A percentile compares a stretch with the other conserved stretches of the same genome.
phyloP scores from a whole-genome alignment of 2,113 vertebrate genomes.

The Gorsachius goisagi region DNA sequence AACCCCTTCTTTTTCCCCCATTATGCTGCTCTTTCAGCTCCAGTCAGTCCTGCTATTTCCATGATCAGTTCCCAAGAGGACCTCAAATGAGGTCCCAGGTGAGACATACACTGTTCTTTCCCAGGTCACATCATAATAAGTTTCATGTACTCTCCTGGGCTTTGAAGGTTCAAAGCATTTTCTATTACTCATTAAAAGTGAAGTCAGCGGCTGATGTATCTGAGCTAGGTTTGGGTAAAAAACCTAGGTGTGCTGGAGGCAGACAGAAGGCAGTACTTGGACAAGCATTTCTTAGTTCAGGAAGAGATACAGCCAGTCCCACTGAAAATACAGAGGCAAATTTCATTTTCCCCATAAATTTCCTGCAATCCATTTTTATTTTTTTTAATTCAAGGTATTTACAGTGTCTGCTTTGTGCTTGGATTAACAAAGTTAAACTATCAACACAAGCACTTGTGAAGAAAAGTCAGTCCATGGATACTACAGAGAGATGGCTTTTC shows the following conservation, averaged over 20 bases:
- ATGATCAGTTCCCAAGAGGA: slow-evolving; percentile 22
- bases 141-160: background rate
- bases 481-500: slow-evolving; percentile 60
- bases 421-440: slow-evolving; percentile 28
- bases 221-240: slow-evolving; percentile 35
- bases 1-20: background rate
- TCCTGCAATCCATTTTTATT: background rate
- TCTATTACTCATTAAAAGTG: slow-evolving; percentile 49
- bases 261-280: slow-evolving; percentile 29
- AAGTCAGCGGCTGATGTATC: background rate
- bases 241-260: background rate
- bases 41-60: slow-evolving; percentile 28
- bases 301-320: background rate
- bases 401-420: background rate
- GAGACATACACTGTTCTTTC: slow-evolving; percentile 10
- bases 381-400: background rate
- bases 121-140: slow-evolving; percentile 37
- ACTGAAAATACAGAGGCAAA: background rate
- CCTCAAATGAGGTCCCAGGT: slow-evolving; percentile 44
- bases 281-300: slow-evolving; percentile 14
- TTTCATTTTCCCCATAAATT: background rate
- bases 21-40: slow-evolving; percentile 6
- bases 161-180: slow-evolving; percentile 61
- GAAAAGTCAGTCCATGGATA: background rate
- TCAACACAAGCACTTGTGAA: slow-evolving; percentile 34